These are phyloP conservation scores for Dendrolimus pini DNA, from an alignment of 2,888 invertebrate species.

Conservation along the genomic window DNA sequence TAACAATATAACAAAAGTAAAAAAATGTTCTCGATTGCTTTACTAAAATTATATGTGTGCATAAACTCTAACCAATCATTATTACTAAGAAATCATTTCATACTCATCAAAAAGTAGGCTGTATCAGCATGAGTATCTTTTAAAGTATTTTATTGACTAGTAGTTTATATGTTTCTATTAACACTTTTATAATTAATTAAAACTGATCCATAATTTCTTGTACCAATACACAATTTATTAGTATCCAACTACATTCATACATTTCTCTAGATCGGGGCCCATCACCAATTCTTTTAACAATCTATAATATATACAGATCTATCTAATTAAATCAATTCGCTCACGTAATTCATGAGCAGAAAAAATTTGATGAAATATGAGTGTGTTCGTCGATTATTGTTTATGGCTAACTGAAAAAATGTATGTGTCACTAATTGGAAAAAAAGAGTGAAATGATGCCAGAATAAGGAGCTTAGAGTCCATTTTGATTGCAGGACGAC, in stretches of 20 bases:
- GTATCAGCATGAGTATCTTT: too few relatives aligned
- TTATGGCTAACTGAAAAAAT: constrained; percentile 17
- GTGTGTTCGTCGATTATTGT: constrained; percentile 9
- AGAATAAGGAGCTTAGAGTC: constrained; percentile 40
- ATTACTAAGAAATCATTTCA: too few relatives aligned
- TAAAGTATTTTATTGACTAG: too few relatives aligned
- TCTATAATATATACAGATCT: constrained; percentile 52
- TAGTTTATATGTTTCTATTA: too few relatives aligned
- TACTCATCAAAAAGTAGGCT: too few relatives aligned
- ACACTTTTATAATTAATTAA: constrained; percentile 7
- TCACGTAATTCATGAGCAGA: not conserved
- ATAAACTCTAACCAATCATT: too few relatives aligned
- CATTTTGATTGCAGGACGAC: constrained; percentile 87
- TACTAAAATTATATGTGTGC: too few relatives aligned
- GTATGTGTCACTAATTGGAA: constrained; percentile 9
- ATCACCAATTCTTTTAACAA: constrained; percentile 11
- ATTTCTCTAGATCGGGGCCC: constrained; percentile 5
- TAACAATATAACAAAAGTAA: too few relatives aligned
- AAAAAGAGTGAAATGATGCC: constrained; percentile 14
- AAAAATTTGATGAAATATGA: not conserved
- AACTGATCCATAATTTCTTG: constrained; percentile 52
- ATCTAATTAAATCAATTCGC: constrained; percentile 12
- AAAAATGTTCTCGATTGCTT: too few relatives aligned
- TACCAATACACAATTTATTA: constrained; percentile 9
- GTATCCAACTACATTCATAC: constrained; percentile 6